Conservation (phyloP, 2,797 vertebrate species). For the Psittacula echo region DNA sequence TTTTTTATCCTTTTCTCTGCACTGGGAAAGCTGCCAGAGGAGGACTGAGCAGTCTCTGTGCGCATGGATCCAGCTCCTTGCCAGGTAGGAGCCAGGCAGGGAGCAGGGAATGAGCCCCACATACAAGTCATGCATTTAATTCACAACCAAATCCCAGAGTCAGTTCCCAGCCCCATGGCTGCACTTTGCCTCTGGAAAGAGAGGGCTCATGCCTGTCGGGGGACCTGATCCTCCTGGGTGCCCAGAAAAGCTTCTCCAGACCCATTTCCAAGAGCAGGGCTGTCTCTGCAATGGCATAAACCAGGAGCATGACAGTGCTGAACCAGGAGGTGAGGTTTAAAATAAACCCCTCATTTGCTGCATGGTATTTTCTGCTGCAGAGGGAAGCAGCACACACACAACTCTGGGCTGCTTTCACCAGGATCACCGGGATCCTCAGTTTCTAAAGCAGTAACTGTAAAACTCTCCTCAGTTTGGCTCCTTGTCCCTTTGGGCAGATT, state of each 20-base stretch:
- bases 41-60: slow-evolving; percentile 13
- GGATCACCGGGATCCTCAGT: not conserved
- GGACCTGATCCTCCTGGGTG: not conserved
- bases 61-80: not conserved
- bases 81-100: not conserved
- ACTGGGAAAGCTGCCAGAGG: not conserved
- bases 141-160: not conserved
- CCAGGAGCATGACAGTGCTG: not conserved
- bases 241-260: not conserved
- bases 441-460: not conserved
- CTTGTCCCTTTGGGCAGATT: not conserved
- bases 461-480: not conserved
- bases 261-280: not conserved
- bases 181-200: not conserved
- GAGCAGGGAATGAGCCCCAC: not conserved
- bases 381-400: not conserved
- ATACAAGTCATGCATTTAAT: not conserved
- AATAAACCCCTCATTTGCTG: not conserved
- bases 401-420: not conserved
- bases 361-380: not conserved
- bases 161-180: not conserved
- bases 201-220: accelerated
- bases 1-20: not conserved
- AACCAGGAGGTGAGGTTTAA: not conserved
- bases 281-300: not conserved